Conservation (phyloP, 2,888 invertebrate genomes). For the Tiliacea citrago region DNA sequence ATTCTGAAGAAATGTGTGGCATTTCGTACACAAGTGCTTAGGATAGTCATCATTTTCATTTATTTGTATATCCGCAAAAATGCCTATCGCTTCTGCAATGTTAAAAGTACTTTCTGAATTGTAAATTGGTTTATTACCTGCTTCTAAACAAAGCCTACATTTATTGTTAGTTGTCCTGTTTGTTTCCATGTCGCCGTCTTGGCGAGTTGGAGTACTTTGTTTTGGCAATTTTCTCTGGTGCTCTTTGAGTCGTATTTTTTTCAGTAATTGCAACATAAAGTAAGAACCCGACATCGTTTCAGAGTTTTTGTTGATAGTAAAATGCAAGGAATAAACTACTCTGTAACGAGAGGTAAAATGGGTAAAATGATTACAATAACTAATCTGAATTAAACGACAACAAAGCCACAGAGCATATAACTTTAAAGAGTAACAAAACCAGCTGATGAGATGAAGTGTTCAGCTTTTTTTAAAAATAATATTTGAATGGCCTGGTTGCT, state of each 20-base stretch:
- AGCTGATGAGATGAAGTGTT: too few relatives aligned
- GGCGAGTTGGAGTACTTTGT: background rate
- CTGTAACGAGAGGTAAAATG: too few relatives aligned
- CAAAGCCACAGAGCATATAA: too few relatives aligned
- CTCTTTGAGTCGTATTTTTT: constrained; percentile 22
- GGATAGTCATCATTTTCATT: constrained; percentile 73
- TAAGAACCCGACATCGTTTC: constrained; percentile 54
- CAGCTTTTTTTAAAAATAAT: too few relatives aligned
- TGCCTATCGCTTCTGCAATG: constrained; percentile 74
- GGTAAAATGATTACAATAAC: too few relatives aligned
- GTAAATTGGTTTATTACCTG: constrained; percentile 76
- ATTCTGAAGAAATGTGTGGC: constrained; percentile 71
- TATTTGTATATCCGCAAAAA: constrained; percentile 74
- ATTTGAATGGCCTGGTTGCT: too few relatives aligned
- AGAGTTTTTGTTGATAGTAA: background rate
- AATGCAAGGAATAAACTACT: too few relatives aligned
- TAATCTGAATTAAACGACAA: too few relatives aligned
- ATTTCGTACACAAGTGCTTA: constrained; percentile 75
- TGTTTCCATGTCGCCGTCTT: background rate
- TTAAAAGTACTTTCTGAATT: constrained; percentile 62
- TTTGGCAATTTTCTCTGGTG: constrained; percentile 8
- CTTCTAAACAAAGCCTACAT: constrained; percentile 81
- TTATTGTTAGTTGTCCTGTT: constrained; percentile 18
- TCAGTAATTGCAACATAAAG: constrained; percentile 54
- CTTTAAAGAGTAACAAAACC: too few relatives aligned